A percentile compares a stretch with the other conserved stretches of the same genome.
These are phyloP conservation scores for Scalopus aquaticus DNA, from an alignment of 2,113 vertebrate species.

Conservation along the genomic window DNA sequence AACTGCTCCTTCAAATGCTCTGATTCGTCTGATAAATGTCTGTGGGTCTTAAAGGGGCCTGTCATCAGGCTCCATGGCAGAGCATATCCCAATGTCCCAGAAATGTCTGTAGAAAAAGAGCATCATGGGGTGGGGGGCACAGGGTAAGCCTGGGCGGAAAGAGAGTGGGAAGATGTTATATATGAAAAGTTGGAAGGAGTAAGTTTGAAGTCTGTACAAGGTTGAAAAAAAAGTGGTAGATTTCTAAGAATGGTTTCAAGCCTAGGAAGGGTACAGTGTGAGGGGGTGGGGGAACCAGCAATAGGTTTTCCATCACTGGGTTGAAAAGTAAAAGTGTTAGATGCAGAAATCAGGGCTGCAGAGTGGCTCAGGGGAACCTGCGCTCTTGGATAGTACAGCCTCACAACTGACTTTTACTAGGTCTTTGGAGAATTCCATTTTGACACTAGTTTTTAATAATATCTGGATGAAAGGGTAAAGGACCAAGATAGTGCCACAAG, in stretches of 20 bases:
- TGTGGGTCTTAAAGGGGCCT: neutral
- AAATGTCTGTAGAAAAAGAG: neutral
- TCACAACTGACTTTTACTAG: conserved; percentile 70
- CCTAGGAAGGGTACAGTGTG: neutral
- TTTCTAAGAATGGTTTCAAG: neutral
- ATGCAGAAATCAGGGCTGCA: neutral
- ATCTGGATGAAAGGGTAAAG: conserved; percentile 78
- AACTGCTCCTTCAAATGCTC: neutral
- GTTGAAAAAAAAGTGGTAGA: neutral
- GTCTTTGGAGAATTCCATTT: conserved; percentile 71
- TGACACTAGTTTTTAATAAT: conserved; percentile 80
- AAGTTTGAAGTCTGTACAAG: neutral
- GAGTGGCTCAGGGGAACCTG: neutral
- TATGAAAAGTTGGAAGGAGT: neutral
- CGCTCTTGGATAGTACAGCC: neutral
- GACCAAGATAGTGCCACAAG: conserved; percentile 54
- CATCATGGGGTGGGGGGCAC: neutral
- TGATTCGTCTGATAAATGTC: neutral
- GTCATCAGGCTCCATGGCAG: neutral
- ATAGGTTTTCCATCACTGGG: neutral
- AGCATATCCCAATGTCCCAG: neutral
- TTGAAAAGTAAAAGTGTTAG: neutral
- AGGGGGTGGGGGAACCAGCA: neutral
- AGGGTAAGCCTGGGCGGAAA: no score
- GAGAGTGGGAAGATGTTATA: neutral